Conservation (phyloP, 2,888 invertebrate genomes). For the Dynastes hyllus region DNA sequence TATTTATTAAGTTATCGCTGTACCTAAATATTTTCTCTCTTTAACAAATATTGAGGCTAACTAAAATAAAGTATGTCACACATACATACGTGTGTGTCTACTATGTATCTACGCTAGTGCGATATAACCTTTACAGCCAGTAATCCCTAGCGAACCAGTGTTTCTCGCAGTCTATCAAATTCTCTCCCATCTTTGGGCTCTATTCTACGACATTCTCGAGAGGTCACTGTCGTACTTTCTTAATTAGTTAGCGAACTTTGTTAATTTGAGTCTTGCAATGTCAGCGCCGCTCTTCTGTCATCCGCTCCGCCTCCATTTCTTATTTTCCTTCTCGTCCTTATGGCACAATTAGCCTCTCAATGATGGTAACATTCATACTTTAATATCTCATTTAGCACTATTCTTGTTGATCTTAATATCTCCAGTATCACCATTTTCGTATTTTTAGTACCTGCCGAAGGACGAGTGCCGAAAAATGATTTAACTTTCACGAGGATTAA, state of each 20-base stretch:
- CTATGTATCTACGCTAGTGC: conserved; percentile 21
- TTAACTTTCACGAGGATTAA: conserved; percentile 27
- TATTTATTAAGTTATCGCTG: too few relatives aligned
- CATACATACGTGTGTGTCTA: conserved; percentile 7
- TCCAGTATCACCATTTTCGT: conserved; percentile 26
- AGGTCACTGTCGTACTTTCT: conserved; percentile 68
- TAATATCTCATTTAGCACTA: conserved; percentile 45
- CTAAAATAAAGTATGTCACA: too few relatives aligned
- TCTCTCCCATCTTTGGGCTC: conserved; percentile 54
- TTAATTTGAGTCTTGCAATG: conserved; percentile 69
- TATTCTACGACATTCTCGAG: conserved; percentile 59
- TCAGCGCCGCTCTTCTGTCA: conserved; percentile 63
- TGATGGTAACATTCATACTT: conserved; percentile 43
- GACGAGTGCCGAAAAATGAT: not conserved
- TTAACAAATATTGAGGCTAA: too few relatives aligned
- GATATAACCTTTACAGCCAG: conserved; percentile 45
- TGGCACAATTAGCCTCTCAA: conserved; percentile 40
- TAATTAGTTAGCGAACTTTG: conserved; percentile 70
- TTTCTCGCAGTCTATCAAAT: conserved; percentile 60
- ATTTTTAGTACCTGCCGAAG: conserved; percentile 29
- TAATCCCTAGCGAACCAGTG: conserved; percentile 56
- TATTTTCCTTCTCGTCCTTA: conserved; percentile 46
- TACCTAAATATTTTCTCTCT: too few relatives aligned
- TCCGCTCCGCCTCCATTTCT: conserved; percentile 54
- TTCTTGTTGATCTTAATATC: conserved; percentile 42